Percentiles rank a stretch among this genome's conserved stretches.
Conservation (phyloP, 1,140 invertebrate genomes). For the Sinella curviseta region DNA sequence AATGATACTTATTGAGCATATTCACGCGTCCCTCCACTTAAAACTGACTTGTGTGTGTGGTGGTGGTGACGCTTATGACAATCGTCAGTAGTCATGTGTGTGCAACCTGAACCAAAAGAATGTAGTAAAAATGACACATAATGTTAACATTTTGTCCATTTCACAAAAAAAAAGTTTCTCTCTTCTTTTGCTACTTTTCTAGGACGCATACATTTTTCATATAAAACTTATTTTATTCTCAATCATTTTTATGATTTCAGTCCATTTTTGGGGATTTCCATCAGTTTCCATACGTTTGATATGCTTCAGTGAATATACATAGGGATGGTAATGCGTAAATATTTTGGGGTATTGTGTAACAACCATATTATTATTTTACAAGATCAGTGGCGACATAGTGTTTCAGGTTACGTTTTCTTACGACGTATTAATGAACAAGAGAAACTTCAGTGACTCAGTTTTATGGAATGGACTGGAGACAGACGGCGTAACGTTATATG, state of each 20-base stretch:
- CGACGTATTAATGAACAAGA: slow-evolving; percentile 9
- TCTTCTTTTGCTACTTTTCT: not conserved
- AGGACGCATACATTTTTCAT: too few species aligned
- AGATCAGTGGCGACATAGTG: not conserved
- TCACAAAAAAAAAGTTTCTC: not conserved
- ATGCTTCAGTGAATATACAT: too few species aligned
- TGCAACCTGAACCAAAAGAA: not conserved
- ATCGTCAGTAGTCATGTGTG: not conserved
- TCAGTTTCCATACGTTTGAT: too few species aligned
- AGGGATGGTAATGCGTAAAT: too few species aligned
- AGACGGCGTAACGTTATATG: slow-evolving; percentile 7
- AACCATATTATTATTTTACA: not conserved
- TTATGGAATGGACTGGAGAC: not conserved
- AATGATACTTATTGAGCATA: slow-evolving; percentile 12
- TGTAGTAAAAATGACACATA: not conserved
- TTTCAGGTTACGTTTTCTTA: slow-evolving; percentile 6
- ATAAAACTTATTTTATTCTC: too few species aligned
- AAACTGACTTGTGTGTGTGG: not conserved
- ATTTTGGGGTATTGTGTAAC: too few species aligned
- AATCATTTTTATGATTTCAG: too few species aligned
- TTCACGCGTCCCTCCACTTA: not conserved
- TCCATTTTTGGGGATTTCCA: too few species aligned
- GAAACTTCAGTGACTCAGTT: too few species aligned
- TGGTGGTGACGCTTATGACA: not conserved
- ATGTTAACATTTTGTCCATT: not conserved